Evolutionary conservation across 35 echinoderm and acorn worm species (phyloP).

Genomic region (Apostichopus parvimensis): DNA sequence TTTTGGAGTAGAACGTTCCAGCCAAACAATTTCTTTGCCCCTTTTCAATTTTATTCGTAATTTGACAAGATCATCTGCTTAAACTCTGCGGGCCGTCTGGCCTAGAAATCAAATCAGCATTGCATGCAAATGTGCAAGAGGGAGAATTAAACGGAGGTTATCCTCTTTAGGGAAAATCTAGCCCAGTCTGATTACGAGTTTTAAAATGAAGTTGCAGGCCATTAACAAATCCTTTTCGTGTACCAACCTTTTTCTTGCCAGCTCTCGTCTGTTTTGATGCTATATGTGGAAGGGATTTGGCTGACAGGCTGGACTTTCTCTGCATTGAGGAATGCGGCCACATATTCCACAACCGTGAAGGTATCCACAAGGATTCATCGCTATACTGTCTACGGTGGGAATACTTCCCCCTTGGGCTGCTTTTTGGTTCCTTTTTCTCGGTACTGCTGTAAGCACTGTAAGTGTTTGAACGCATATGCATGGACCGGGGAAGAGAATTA

Average conservation of each 20-base stretch:
- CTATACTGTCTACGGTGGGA: slow-evolving; percentile 50
- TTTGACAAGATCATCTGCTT: too few relatives aligned
- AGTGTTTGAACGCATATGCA: slow-evolving; percentile 22
- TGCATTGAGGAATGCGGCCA: slow-evolving; percentile 1
- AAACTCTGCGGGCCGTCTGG: too few relatives aligned
- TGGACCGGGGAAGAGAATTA: slow-evolving; percentile 30
- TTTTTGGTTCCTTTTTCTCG: neutral
- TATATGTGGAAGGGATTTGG: slow-evolving; percentile 28
- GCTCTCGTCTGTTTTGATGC: neutral
- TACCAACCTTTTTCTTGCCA: slow-evolving; percentile 48
- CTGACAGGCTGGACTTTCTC: slow-evolving; percentile 14
- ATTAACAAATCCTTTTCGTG: neutral
- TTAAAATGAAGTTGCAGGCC: too few relatives aligned
- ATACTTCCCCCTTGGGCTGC: neutral
- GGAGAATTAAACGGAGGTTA: neutral
- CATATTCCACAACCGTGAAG: slow-evolving; percentile 42
- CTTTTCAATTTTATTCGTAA: too few relatives aligned
- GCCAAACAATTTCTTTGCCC: too few relatives aligned
- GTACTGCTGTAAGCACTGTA: slow-evolving; percentile 2
- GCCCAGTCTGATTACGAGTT: too few relatives aligned
- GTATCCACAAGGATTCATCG: slow-evolving; percentile 32
- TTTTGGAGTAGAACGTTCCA: too few relatives aligned
- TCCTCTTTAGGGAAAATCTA: too few relatives aligned
- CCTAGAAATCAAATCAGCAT: too few relatives aligned
- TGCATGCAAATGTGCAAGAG: neutral